Conservation (phyloP, 37 sponge, comb jelly and placozoan species). For the Halichondria panicea region DNA sequence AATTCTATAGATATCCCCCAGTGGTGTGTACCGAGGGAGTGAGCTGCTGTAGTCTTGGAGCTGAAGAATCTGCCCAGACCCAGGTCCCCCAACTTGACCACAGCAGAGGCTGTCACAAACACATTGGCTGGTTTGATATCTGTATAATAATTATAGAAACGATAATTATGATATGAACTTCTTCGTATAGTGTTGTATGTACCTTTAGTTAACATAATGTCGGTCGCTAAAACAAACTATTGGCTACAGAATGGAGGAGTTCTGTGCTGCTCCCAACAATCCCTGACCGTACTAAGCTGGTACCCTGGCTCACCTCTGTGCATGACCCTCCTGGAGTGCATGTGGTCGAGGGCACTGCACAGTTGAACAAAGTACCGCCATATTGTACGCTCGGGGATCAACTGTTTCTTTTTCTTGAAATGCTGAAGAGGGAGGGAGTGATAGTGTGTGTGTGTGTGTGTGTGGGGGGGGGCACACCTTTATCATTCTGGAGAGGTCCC, state of each 20-base stretch:
- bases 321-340: conserved; percentile 98
- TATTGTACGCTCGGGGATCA: conserved; percentile 97
- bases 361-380: conserved; percentile 98
- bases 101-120: conserved; percentile 93
- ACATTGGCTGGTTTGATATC: conserved; percentile 99
- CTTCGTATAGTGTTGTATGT: too few species aligned
- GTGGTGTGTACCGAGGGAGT: conserved; percentile 79
- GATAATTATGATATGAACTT: too few species aligned
- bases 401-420: conserved; percentile 91
- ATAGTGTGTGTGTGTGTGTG: too few species aligned
- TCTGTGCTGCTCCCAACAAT: too few species aligned
- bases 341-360: conserved; percentile 94
- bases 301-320: conserved; percentile 97
- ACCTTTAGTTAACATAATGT: too few species aligned
- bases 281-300: too few species aligned
- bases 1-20: background rate
- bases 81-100: conserved; percentile 97
- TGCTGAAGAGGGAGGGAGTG: conserved; percentile 55
- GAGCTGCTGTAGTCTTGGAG: conserved; percentile 96
- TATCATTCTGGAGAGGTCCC: conserved; percentile 97
- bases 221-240: too few species aligned
- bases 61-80: conserved; percentile 98
- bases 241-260: too few species aligned
- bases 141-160: too few species aligned
- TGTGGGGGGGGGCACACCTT: conserved; percentile 43